Evolutionary conservation across 2,113 vertebrate species (phyloP), one percentile per base, ranked within the genome.

Genomic region (Callopanchax toddi): DNA sequence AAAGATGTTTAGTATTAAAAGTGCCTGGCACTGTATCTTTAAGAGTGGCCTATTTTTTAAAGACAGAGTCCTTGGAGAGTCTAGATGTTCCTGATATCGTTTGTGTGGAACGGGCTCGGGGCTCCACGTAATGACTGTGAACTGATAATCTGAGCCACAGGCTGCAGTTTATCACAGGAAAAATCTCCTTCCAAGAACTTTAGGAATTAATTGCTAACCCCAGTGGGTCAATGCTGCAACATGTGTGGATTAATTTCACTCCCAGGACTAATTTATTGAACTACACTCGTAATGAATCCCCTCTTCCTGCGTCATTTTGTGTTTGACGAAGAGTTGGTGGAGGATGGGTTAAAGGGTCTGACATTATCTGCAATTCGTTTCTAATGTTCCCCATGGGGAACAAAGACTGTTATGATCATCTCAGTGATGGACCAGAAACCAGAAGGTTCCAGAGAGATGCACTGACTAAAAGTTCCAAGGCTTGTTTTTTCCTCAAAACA

Each of bases 351-450:
- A 22, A 21, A 15, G 54, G 20, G 48, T 52, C 39, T 32, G 0
- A 62, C 66, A 22, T 37, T 25, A 50, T 71, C 53, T 63, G 34
- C 68, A 79, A 70, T 84, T 85, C 78, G 74, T 76, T 82, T 55
- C 20, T 66, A 82, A 86, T 64, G 43, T 64, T 37, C 60, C 67
- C 66, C 55, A 10, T 20, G 71, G 76, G 76, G 8, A 4, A 67
- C 5, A 45, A 20, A 67, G 36, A 11, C 58, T 71, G 60, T 9
- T 16, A 40, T 17, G 13, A 40, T 6, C 13, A 40, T 8, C 6
- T n/a, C 40, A n/a, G 11, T 37, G 11, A 37, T 37, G 29, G 29
- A 32, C 29, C 29, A 32, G 1, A 32, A 9, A 32, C 29, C 29
- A 32, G 29, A 32, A 6, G 29, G 1, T 32, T 32, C 29, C 29